A percentile compares a stretch with the other conserved stretches of the same genome.
Evolutionary conservation across 2,113 vertebrate species (phyloP).

Genomic region (Brachyhypopomus occidentalis): DNA sequence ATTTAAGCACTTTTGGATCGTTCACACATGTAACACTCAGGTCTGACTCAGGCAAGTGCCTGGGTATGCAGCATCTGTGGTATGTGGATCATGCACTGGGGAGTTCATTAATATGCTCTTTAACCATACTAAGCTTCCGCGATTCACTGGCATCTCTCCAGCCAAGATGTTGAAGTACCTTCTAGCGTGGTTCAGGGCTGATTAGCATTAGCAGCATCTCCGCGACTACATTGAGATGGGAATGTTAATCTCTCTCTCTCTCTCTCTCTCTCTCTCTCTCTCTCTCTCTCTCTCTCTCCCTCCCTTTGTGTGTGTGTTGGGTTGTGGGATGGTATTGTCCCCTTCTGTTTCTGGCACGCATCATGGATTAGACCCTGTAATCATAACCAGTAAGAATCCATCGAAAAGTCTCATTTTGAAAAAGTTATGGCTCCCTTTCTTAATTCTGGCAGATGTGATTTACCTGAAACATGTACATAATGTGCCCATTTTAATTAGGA

Average conservation of each 20-base stretch:
- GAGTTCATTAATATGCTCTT: conserved; percentile 34
- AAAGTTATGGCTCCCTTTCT: background rate
- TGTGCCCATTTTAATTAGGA: background rate
- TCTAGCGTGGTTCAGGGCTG: conserved; percentile 42
- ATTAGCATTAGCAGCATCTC: conserved; percentile 37
- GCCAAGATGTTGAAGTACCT: conserved; percentile 40
- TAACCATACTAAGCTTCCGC: conserved; percentile 3
- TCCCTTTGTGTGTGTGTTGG: background rate
- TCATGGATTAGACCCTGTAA: conserved; percentile 9
- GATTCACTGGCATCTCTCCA: conserved; percentile 29
- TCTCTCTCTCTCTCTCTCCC: background rate
- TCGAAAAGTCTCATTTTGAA: too few species aligned
- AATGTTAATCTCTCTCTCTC: conserved; percentile 17
- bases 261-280: conserved; percentile 18
- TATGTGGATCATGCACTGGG: conserved; percentile 28
- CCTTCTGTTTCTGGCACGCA: background rate
- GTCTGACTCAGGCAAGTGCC: conserved; percentile 1
- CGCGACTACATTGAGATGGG: conserved; percentile 25
- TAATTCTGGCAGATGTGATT: background rate
- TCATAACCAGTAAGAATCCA: too few species aligned
- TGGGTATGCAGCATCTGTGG: conserved; percentile 11
- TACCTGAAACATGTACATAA: background rate
- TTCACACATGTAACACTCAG: background rate
- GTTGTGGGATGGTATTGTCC: background rate
- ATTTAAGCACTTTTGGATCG: background rate